Evolutionary conservation across 2,888 invertebrate species (phyloP).

Genomic region (Pocota personata): DNA sequence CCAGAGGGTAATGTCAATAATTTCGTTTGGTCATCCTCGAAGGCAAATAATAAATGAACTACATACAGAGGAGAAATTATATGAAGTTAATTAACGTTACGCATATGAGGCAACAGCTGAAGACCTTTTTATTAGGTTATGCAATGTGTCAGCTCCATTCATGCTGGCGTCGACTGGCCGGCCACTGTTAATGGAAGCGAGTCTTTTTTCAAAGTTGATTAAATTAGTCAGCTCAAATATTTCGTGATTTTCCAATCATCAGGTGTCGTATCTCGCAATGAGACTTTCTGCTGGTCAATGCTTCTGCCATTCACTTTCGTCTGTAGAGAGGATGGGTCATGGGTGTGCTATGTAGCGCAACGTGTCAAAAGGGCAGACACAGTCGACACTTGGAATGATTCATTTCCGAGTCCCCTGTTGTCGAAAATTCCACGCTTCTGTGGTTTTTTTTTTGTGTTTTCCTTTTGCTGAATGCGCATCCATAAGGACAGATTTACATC

Average conservation of each 20-base stretch:
- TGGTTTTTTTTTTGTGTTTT: slow-evolving; percentile 14
- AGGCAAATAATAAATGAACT: slow-evolving; percentile 11
- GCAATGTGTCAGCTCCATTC: neutral
- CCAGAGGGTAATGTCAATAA: neutral
- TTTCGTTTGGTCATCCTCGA: slow-evolving; percentile 6
- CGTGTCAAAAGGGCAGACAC: slow-evolving; percentile 50
- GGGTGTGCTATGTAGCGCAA: slow-evolving; percentile 5
- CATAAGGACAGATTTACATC: slow-evolving; percentile 29
- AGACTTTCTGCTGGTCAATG: slow-evolving; percentile 12
- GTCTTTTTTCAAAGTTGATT: slow-evolving; percentile 39
- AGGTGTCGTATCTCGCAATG: slow-evolving; percentile 44
- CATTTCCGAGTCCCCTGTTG: slow-evolving; percentile 46
- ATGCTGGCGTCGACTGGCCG: neutral
- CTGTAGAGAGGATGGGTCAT: neutral
- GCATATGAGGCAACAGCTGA: slow-evolving; percentile 23
- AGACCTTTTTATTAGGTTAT: slow-evolving; percentile 44
- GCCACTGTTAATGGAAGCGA: slow-evolving; percentile 1
- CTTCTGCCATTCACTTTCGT: neutral
- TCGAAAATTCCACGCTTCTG: slow-evolving; percentile 57
- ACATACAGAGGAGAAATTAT: neutral
- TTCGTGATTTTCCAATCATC: slow-evolving; percentile 60
- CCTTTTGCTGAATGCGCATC: slow-evolving; percentile 48
- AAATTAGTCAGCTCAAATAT: slow-evolving; percentile 47
- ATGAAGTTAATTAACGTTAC: slow-evolving; percentile 27
- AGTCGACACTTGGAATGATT: slow-evolving; percentile 57